A percentile compares a stretch with the other conserved stretches of the same genome.
Conservation (phyloP, 2,113 vertebrate species). For the Oryzias melastigma region DNA sequence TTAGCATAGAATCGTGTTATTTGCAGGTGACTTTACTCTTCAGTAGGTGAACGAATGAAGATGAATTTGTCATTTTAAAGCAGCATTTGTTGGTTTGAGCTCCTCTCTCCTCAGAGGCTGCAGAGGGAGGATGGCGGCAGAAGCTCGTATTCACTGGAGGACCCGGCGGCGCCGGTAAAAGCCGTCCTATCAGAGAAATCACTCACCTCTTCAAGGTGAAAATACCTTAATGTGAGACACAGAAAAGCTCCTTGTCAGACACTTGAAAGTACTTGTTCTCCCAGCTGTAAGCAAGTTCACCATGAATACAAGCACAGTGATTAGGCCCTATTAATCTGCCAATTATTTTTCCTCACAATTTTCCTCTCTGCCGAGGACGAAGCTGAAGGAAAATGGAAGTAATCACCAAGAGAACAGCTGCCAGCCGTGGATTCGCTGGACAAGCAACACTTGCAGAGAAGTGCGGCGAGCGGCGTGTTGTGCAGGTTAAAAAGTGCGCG, state of each 20-base stretch:
- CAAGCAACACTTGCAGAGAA: not conserved
- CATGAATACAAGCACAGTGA: not conserved
- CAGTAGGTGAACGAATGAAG: too few relatives aligned
- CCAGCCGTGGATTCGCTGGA: not conserved
- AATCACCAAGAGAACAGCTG: not conserved
- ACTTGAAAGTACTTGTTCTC: not conserved
- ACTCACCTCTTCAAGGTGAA: slow-evolving; percentile 3
- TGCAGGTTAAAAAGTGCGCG: slow-evolving; percentile 38
- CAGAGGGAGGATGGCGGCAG: too few relatives aligned
- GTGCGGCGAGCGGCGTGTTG: not conserved
- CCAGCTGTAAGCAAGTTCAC: not conserved
- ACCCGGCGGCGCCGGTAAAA: too few relatives aligned
- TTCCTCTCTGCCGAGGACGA: not conserved
- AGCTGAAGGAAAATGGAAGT: not conserved
- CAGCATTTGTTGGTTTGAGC: too few relatives aligned
- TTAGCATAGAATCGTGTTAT: too few relatives aligned
- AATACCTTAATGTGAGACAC: not conserved
- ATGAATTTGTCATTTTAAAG: too few relatives aligned
- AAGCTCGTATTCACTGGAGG: too few relatives aligned
- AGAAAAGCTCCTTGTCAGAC: not conserved
- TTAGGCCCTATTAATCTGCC: not conserved
- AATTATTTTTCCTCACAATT: not conserved
- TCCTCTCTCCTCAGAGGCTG: too few relatives aligned
- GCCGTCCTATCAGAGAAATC: too few relatives aligned
- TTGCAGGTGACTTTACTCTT: too few relatives aligned